Conservation (phyloP, 2,113 vertebrate species). For the Silurus meridionalis region DNA sequence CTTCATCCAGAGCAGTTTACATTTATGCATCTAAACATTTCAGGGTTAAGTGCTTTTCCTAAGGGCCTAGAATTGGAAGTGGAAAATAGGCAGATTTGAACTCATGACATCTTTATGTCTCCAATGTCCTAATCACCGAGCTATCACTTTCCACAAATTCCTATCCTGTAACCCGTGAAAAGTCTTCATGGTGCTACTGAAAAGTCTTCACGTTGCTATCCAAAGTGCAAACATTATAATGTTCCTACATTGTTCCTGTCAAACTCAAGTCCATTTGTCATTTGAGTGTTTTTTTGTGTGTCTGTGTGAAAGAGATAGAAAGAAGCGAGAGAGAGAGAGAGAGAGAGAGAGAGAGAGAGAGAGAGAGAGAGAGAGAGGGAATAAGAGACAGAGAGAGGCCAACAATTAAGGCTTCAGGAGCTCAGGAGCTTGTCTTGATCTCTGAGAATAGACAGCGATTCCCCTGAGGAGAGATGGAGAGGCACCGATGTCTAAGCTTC, state of each 20-base stretch:
- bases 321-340: no score
- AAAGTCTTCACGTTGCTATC: not conserved
- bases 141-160: no score
- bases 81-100: no score
- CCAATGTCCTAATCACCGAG: no score
- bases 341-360: not conserved
- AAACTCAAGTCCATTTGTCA: not conserved
- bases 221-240: not conserved
- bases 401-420: not conserved
- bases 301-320: not conserved
- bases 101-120: no score
- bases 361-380: not conserved
- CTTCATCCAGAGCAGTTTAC: no score
- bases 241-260: not conserved
- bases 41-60: no score
- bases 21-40: no score
- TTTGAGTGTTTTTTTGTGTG: not conserved
- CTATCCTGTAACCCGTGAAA: not conserved
- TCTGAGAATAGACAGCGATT: slow-evolving; percentile 31
- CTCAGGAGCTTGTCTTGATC: slow-evolving; percentile 11
- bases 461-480: slow-evolving; percentile 22
- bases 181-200: no score
- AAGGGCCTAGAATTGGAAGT: no score
- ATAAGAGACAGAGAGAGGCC: not conserved
- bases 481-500: slow-evolving; percentile 4